phyloP scores from a whole-genome alignment of 2,113 vertebrate genomes.

The Antigone vipio region DNA sequence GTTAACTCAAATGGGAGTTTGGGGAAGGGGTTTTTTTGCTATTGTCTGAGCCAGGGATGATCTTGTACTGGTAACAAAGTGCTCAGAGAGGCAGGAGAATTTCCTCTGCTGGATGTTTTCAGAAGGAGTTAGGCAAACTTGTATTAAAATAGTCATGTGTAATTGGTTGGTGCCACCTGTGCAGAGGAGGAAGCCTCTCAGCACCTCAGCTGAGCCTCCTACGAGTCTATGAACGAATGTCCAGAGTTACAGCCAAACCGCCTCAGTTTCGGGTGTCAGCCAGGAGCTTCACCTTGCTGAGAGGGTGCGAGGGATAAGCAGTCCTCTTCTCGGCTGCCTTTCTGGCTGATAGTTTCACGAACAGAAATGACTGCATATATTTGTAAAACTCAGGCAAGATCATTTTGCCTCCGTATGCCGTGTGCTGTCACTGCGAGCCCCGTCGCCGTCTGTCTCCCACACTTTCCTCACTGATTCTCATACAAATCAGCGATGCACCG shows the following conservation, averaged over 20 bases:
- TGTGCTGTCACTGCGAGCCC: background rate
- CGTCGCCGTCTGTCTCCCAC: background rate
- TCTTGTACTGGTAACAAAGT: background rate
- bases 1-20: background rate
- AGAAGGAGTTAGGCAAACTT: background rate
- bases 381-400: background rate
- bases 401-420: accelerated
- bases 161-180: background rate
- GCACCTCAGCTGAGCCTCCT: background rate
- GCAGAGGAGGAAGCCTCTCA: background rate
- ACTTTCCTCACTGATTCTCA: background rate
- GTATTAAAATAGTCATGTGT: background rate
- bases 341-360: background rate
- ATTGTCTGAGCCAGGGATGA: background rate
- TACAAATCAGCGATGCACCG: background rate
- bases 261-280: background rate
- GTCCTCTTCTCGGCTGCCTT: background rate
- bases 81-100: background rate
- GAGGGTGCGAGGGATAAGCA: background rate
- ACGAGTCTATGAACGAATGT: background rate
- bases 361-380: background rate
- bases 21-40: background rate
- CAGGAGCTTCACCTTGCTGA: background rate
- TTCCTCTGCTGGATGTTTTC: background rate
- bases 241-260: background rate